phyloP scores from a whole-genome alignment of 1,140 invertebrate species.

The Yoshiicerus persimilis region DNA sequence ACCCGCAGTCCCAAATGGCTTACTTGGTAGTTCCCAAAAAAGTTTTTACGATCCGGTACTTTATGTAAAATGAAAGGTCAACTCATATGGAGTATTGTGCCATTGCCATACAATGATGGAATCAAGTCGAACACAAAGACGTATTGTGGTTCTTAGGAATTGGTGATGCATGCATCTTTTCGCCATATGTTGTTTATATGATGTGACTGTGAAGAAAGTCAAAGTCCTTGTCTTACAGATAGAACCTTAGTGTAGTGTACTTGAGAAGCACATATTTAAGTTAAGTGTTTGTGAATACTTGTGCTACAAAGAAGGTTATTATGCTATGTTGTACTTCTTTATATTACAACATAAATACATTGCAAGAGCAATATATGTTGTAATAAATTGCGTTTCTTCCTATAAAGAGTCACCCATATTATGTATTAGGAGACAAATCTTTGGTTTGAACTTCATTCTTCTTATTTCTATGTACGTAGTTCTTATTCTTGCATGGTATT shows the following conservation, averaged over 20 bases:
- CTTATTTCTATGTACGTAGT: no score
- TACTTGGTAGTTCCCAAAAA: neutral
- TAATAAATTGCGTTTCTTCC: no score
- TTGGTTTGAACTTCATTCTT: no score
- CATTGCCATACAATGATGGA: neutral
- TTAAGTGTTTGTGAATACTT: no score
- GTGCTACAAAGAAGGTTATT: no score
- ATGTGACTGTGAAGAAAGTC: neutral
- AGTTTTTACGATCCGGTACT: neutral
- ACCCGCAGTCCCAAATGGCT: neutral
- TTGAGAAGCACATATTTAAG: no score
- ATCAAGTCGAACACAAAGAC: neutral
- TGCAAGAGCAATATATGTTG: no score
- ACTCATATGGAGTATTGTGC: neutral
- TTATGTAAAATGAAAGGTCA: neutral
- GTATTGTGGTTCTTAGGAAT: slow-evolving; percentile 1
- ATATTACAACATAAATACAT: no score
- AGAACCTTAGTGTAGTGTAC: neutral
- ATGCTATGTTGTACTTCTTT: no score
- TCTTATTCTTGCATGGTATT: no score
- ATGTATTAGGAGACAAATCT: no score
- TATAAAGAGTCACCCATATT: no score
- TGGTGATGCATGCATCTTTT: neutral
- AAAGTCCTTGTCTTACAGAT: neutral
- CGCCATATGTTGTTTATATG: neutral